phyloP scores from a whole-genome alignment of 2,888 invertebrate genomes.

The Kuschelorhynchus macadamiae region DNA sequence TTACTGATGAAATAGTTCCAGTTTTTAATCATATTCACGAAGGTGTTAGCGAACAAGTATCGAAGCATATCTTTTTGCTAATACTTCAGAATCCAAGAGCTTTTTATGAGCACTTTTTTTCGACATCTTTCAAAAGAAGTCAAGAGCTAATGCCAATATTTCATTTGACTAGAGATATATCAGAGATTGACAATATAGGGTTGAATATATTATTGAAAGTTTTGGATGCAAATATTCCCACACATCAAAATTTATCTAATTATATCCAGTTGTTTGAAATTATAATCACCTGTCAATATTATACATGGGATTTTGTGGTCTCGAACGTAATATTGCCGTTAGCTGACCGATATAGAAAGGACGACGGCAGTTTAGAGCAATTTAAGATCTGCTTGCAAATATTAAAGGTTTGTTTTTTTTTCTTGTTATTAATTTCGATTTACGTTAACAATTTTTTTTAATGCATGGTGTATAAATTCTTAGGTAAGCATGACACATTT shows the following conservation, averaged over 20 bases:
- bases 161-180: constrained; percentile 51
- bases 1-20: constrained; percentile 53
- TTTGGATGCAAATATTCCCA: constrained; percentile 51
- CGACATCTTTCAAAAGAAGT: constrained; percentile 60
- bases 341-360: constrained; percentile 22
- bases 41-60: constrained; percentile 40
- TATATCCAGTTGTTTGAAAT: constrained; percentile 57
- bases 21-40: constrained; percentile 60
- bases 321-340: constrained; percentile 47
- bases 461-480: neutral
- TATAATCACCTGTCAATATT: constrained; percentile 55
- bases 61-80: constrained; percentile 59
- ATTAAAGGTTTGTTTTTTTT: constrained; percentile 45
- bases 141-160: constrained; percentile 52
- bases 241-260: constrained; percentile 54
- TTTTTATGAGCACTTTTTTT: constrained; percentile 57
- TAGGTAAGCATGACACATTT: too few species aligned
- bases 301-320: constrained; percentile 49
- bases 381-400: constrained; percentile 44
- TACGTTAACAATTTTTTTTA: neutral
- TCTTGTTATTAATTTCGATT: neutral
- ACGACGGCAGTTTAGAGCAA: constrained; percentile 16
- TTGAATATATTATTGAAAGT: constrained; percentile 53
- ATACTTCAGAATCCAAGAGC: constrained; percentile 61
- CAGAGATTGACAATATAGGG: constrained; percentile 57